Conservation (phyloP, 2,797 vertebrate species). For the Australoheros facetus region DNA sequence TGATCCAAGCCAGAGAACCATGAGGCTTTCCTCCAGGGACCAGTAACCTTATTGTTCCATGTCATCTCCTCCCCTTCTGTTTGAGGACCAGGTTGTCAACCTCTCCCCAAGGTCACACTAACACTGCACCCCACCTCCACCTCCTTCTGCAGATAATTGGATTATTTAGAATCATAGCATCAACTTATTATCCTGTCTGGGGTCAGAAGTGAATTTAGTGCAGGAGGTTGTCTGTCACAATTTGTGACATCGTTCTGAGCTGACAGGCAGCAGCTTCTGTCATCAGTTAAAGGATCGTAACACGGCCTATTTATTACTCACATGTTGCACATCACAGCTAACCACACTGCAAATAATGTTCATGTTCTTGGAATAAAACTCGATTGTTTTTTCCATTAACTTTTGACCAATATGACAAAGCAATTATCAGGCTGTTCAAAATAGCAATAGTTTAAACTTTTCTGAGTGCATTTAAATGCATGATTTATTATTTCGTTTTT, state of each 20-base stretch:
- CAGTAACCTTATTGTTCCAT: slow-evolving; percentile 77
- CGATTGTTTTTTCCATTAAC: background rate
- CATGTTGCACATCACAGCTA: slow-evolving; percentile 3
- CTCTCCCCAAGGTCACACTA: slow-evolving; percentile 77
- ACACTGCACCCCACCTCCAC: slow-evolving; percentile 28
- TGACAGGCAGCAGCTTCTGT: slow-evolving; percentile 58
- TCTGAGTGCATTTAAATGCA: background rate
- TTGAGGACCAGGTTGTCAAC: slow-evolving; percentile 79
- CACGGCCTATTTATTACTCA: slow-evolving; percentile 11
- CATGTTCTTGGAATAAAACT: background rate
- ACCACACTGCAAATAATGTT: background rate
- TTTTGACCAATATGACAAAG: background rate
- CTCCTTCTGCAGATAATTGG: slow-evolving; percentile 69
- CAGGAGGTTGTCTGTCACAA: slow-evolving; percentile 54
- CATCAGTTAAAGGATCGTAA: slow-evolving; percentile 35
- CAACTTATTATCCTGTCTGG: slow-evolving; percentile 61
- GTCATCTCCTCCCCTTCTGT: slow-evolving; percentile 75
- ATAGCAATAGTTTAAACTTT: background rate
- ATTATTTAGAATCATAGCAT: slow-evolving; percentile 78
- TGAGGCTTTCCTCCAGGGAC: slow-evolving; percentile 67
- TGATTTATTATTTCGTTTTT: accelerated
- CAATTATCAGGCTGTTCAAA: background rate
- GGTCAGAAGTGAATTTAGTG: slow-evolving; percentile 69
- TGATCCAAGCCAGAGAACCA: slow-evolving; percentile 72
- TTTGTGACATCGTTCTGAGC: slow-evolving; percentile 51